phyloP scores from a whole-genome alignment of 2,888 invertebrate species.

The Drosophila lacicola region DNA sequence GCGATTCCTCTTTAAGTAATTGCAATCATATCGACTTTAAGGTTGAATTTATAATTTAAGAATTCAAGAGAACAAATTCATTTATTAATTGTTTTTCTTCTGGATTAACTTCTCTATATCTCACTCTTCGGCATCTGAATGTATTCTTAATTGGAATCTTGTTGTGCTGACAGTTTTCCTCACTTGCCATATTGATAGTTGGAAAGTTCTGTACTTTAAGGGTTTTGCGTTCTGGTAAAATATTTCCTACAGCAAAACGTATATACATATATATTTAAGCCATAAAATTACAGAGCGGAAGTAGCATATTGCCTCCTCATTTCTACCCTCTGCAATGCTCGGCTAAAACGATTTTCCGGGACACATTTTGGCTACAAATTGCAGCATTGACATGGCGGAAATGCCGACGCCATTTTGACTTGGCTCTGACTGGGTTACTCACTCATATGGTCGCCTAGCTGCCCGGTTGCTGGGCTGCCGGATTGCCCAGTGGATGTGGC shows the following conservation, averaged over 20 bases:
- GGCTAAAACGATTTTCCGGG: constrained; percentile 17
- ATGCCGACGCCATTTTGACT: constrained; percentile 31
- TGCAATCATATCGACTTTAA: background rate
- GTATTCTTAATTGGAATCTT: too few relatives aligned
- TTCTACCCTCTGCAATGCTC: background rate
- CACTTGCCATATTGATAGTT: too few relatives aligned
- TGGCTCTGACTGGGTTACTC: constrained; percentile 5
- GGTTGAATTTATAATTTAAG: background rate
- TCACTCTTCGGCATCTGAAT: too few relatives aligned
- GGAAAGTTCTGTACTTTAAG: too few relatives aligned
- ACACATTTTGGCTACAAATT: constrained; percentile 37
- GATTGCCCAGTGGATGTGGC: constrained; percentile 12
- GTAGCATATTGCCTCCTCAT: background rate
- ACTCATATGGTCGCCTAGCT: constrained; percentile 5
- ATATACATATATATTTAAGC: background rate
- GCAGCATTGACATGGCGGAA: constrained; percentile 39
- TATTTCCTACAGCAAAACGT: too few relatives aligned
- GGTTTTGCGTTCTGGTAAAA: too few relatives aligned
- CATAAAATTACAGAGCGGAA: constrained; percentile 12
- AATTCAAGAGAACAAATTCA: background rate
- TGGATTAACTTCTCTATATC: too few relatives aligned
- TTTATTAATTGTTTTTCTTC: too few relatives aligned
- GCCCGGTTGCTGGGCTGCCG: constrained; percentile 5
- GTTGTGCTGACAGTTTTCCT: too few relatives aligned
- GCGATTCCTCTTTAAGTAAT: background rate